Percentiles rank a stretch among this genome's conserved stretches.
Evolutionary conservation across 2,888 invertebrate species (phyloP).

Genomic region (Chorisops tibialis): DNA sequence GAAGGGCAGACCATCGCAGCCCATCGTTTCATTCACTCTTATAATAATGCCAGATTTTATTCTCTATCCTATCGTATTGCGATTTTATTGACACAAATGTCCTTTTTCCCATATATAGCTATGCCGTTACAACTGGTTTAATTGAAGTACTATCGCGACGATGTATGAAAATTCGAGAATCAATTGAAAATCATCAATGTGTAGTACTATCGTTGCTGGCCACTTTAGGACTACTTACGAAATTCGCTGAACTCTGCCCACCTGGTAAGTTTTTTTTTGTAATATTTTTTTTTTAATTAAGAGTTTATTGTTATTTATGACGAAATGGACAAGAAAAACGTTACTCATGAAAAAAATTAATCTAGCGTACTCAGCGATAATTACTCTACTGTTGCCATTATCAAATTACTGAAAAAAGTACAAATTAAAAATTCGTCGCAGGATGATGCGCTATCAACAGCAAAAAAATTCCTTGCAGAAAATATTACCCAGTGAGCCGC

Average conservation of each 20-base stretch:
- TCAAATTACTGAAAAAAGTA: no score
- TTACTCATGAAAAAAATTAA: no score
- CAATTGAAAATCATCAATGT: constrained; percentile 54
- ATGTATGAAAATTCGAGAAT: constrained; percentile 66
- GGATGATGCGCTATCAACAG: no score
- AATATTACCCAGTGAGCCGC: no score
- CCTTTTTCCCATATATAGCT: constrained; percentile 60
- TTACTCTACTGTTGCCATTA: no score
- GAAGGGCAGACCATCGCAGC: neutral
- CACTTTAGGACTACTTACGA: constrained; percentile 50
- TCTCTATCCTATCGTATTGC: neutral
- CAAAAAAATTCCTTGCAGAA: no score
- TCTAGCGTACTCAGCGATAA: no score
- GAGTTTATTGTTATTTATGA: no score
- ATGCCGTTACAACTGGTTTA: constrained; percentile 74
- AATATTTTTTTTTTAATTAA: neutral
- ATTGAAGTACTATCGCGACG: constrained; percentile 72
- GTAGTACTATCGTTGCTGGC: constrained; percentile 50
- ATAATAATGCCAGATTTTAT: neutral
- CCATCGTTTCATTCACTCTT: neutral
- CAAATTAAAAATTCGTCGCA: no score
- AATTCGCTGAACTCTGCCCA: constrained; percentile 51
- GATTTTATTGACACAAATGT: constrained; percentile 38
- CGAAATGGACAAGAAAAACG: no score
- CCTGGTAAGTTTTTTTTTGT: constrained; percentile 42